A percentile compares a stretch with the other conserved stretches of the same genome.
Evolutionary conservation across 53 echinoderm and acorn worm species (phyloP).

Genomic region (Luidia sarsii): DNA sequence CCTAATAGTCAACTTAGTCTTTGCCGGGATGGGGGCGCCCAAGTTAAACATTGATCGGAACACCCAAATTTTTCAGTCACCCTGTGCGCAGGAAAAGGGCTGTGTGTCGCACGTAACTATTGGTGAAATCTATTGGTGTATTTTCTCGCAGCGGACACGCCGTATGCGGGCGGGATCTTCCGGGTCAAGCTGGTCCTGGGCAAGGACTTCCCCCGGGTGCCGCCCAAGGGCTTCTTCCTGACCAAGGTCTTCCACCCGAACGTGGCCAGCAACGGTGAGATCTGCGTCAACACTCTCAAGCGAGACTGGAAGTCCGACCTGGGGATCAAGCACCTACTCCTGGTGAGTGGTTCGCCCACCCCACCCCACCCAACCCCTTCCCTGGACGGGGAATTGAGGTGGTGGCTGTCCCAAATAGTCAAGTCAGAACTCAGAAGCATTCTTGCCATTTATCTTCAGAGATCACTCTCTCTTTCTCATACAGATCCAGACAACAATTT

Average conservation of each 20-base stretch:
- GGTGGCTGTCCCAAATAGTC: too few species aligned
- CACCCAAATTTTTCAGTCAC: background rate
- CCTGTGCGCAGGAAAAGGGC: background rate
- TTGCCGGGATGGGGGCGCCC: background rate
- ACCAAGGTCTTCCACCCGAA: slow-evolving; percentile 99
- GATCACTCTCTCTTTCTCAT: background rate
- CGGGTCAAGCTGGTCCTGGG: slow-evolving; percentile 91
- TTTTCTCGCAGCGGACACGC: slow-evolving; percentile 81
- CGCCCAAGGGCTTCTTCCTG: slow-evolving; percentile 97
- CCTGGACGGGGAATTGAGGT: too few species aligned
- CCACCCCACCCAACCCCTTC: too few species aligned
- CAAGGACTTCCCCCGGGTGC: slow-evolving; percentile 87
- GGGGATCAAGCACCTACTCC: slow-evolving; percentile 91
- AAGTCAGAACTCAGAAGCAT: too few species aligned
- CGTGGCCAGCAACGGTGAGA: slow-evolving; percentile 95
- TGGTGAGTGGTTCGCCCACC: slow-evolving; percentile 83
- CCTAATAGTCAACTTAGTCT: too few species aligned
- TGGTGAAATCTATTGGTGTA: background rate
- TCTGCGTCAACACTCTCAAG: slow-evolving; percentile 97
- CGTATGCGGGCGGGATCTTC: slow-evolving; percentile 91
- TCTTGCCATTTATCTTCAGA: too few species aligned
- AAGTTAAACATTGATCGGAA: background rate
- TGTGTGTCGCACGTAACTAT: background rate
- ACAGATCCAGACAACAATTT: too few species aligned
- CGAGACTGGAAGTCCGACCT: slow-evolving; percentile 96